phyloP scores from a whole-genome alignment of 1,140 invertebrate species.

The Augochlora pura region DNA sequence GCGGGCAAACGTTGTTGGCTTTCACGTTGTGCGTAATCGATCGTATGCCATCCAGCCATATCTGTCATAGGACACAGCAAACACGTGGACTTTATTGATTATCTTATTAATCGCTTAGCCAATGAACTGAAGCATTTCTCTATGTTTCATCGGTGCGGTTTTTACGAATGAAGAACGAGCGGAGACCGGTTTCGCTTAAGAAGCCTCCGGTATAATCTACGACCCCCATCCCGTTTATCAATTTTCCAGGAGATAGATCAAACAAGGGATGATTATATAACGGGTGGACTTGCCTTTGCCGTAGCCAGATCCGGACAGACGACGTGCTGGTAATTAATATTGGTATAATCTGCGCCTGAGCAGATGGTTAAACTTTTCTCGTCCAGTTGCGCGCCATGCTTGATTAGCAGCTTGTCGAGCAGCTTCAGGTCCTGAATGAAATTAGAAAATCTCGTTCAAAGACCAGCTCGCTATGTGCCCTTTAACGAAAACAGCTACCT shows the following conservation, averaged over 20 bases:
- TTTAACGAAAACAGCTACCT: no score
- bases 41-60: constrained; percentile 96
- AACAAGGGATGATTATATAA: neutral
- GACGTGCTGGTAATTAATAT: constrained; percentile 98
- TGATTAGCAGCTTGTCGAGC: constrained; percentile 87
- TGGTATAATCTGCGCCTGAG: constrained; percentile 99
- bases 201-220: neutral
- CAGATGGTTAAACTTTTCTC: constrained; percentile 98
- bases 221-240: neutral
- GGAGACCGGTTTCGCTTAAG: neutral
- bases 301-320: constrained; percentile 95
- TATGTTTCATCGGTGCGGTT: neutral
- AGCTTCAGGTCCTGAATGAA: constrained; percentile 91
- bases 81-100: constrained; percentile 41
- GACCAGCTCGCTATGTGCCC: no score
- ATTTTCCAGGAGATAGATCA: constrained; percentile 7
- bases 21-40: constrained; percentile 99
- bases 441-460: neutral
- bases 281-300: constrained; percentile 88
- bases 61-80: constrained; percentile 76
- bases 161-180: neutral
- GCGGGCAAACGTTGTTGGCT: constrained; percentile 99
- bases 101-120: constrained; percentile 9
- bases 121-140: constrained; percentile 15
- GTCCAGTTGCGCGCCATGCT: constrained; percentile 91